Evolutionary conservation across 2,113 vertebrate genomes (phyloP).

Genomic region (Paramormyrops kingsleyae): DNA sequence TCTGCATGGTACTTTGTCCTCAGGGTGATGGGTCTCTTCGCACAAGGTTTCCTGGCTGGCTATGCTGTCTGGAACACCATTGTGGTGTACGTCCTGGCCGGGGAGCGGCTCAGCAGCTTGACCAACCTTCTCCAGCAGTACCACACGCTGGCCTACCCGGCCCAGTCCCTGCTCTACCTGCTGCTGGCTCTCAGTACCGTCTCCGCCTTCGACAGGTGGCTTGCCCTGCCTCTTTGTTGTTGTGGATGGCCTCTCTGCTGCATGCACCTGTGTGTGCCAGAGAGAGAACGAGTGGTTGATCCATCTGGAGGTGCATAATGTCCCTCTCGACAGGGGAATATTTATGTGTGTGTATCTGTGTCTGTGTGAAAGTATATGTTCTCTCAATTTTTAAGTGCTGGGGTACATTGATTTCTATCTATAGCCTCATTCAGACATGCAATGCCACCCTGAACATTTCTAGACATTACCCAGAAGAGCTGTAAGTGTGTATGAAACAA

Average conservation of each 20-base stretch:
- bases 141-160: conserved; percentile 78
- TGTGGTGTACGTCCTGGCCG: conserved; percentile 79
- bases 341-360: neutral
- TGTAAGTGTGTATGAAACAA: neutral
- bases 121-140: conserved; percentile 83
- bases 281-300: neutral
- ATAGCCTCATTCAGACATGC: neutral
- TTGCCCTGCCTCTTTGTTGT: neutral
- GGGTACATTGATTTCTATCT: neutral
- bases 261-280: neutral
- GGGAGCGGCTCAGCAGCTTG: conserved; percentile 67
- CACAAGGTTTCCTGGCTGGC: conserved; percentile 87
- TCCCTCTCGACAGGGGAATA: neutral
- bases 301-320: neutral
- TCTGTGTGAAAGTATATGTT: neutral
- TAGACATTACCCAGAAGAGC: neutral
- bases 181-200: conserved; percentile 84
- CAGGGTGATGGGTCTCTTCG: conserved; percentile 77
- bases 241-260: neutral
- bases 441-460: neutral
- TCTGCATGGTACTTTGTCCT: neutral
- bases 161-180: conserved; percentile 87
- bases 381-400: neutral
- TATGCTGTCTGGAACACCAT: conserved; percentile 88
- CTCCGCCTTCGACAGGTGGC: conserved; percentile 88